phyloP scores from a whole-genome alignment of 2,888 invertebrate species.

The Argynnis bischoffii region DNA sequence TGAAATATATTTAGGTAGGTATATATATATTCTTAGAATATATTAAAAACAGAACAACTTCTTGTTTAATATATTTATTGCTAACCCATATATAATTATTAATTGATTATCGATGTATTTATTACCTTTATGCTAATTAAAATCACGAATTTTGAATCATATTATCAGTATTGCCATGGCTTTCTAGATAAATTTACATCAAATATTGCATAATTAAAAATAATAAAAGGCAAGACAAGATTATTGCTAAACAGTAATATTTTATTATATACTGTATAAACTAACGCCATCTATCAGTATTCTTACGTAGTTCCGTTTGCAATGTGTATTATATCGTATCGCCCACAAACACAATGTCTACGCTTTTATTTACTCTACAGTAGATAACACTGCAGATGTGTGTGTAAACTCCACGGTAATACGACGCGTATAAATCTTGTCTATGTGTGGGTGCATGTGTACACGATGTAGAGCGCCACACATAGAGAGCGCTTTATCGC shows the following conservation, averaged over 20 bases:
- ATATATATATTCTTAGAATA: too few species aligned
- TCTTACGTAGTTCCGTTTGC: constrained; percentile 1
- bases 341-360: constrained; percentile 26
- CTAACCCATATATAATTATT: too few species aligned
- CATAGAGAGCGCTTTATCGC: constrained; percentile 42
- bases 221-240: neutral
- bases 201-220: too few species aligned
- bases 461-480: constrained; percentile 45
- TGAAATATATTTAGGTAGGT: too few species aligned
- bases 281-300: constrained; percentile 29
- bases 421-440: constrained; percentile 37
- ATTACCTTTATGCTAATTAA: too few species aligned
- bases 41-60: too few species aligned
- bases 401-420: constrained; percentile 49
- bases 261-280: neutral
- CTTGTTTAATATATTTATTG: too few species aligned
- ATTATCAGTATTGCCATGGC: too few species aligned
- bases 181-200: too few species aligned
- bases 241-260: neutral
- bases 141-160: too few species aligned
- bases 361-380: constrained; percentile 38
- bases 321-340: constrained; percentile 45
- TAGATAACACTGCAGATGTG: constrained; percentile 38
- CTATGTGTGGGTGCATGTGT: constrained; percentile 45
- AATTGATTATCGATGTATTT: too few species aligned